Evolutionary conservation across 1,140 invertebrate species (phyloP).

Genomic region (Drosophila fuyamai): DNA sequence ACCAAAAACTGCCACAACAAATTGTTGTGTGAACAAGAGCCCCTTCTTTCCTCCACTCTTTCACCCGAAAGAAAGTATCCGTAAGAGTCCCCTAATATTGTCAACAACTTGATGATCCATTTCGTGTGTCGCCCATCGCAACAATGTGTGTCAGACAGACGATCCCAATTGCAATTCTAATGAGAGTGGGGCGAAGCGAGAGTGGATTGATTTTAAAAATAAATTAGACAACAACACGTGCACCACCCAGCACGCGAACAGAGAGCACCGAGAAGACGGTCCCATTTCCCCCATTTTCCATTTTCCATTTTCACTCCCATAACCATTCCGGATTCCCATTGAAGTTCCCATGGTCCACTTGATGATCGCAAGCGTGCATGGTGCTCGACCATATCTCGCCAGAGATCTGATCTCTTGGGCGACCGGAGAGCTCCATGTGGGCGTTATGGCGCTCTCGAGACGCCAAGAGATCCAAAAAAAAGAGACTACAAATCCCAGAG

Average conservation of each 20-base stretch:
- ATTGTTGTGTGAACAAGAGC: neutral
- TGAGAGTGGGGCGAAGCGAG: slow-evolving; percentile 14
- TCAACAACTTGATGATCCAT: slow-evolving; percentile 51
- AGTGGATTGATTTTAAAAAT: slow-evolving; percentile 81
- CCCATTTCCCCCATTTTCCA: slow-evolving; percentile 25
- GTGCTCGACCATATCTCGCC: slow-evolving; percentile 16
- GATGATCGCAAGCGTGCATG: slow-evolving; percentile 15
- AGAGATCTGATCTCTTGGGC: slow-evolving; percentile 33
- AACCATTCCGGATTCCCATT: slow-evolving; percentile 8
- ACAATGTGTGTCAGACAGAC: slow-evolving; percentile 18
- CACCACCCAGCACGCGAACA: slow-evolving; percentile 34
- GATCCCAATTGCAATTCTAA: slow-evolving; percentile 37
- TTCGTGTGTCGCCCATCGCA: slow-evolving; percentile 43
- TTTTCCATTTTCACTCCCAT: slow-evolving; percentile 1
- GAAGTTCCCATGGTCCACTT: slow-evolving; percentile 29
- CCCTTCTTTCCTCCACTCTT: neutral
- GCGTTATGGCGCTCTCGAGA: slow-evolving; percentile 36
- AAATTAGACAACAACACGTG: slow-evolving; percentile 69
- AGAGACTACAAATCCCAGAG: slow-evolving; percentile 4
- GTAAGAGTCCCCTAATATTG: slow-evolving; percentile 23
- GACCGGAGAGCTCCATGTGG: slow-evolving; percentile 22
- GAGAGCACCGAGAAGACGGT: slow-evolving; percentile 4
- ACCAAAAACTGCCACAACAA: neutral
- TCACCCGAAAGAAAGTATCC: slow-evolving; percentile 1
- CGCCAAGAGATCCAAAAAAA: slow-evolving; percentile 30